phyloP scores from a whole-genome alignment of 2,888 invertebrate species.

The Eupithecia insigniata region DNA sequence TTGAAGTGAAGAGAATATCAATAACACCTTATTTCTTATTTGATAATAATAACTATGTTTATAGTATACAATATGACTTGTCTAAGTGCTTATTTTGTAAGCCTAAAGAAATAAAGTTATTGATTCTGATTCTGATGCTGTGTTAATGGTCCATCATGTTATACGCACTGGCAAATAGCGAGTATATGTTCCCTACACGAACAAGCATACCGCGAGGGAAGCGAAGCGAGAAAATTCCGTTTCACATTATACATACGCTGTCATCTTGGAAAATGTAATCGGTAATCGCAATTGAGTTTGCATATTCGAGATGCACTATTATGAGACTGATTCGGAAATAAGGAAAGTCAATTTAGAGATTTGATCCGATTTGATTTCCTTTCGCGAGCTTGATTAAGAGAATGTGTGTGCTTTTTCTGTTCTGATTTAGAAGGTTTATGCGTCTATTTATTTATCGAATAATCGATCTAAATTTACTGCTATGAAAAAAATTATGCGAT shows the following conservation, averaged over 20 bases:
- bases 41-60: too few species aligned
- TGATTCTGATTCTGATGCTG: too few species aligned
- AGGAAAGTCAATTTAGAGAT: not conserved
- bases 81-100: too few species aligned
- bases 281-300: constrained; percentile 27
- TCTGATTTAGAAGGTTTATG: not conserved
- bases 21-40: too few species aligned
- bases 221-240: constrained; percentile 76
- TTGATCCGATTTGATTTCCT: not conserved
- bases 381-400: not conserved
- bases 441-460: not conserved
- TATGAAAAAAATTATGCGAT: not conserved
- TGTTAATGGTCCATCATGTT: not conserved
- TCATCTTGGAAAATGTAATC: constrained; percentile 38
- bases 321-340: not conserved
- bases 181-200: constrained; percentile 5
- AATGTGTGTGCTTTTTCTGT: not conserved
- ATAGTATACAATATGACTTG: too few species aligned
- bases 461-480: not conserved
- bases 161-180: not conserved
- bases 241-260: constrained; percentile 70
- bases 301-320: constrained; percentile 21
- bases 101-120: too few species aligned
- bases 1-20: too few species aligned
- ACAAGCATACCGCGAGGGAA: constrained; percentile 69